A percentile compares a stretch with the other conserved stretches of the same genome.
phyloP scores from a whole-genome alignment of 1,140 invertebrate species.

The Atta colombica region DNA sequence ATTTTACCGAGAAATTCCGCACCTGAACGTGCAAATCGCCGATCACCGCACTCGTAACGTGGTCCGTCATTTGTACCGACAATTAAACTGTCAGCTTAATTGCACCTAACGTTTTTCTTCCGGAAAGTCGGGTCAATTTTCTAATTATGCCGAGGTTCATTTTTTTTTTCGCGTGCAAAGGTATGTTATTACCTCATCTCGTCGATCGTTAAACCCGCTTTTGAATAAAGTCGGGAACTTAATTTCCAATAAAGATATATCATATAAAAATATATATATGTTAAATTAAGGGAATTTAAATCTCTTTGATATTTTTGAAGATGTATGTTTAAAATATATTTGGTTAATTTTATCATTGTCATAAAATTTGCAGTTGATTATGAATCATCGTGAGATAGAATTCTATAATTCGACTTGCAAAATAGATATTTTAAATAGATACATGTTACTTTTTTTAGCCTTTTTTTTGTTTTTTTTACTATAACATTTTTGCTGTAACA shows the following conservation, averaged over 20 bases:
- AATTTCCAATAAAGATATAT: neutral
- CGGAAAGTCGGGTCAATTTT: slow-evolving; percentile 38
- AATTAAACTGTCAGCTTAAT: slow-evolving; percentile 52
- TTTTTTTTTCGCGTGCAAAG: slow-evolving; percentile 30
- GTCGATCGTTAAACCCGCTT: slow-evolving; percentile 7
- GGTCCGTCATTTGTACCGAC: slow-evolving; percentile 44
- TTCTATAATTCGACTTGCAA: neutral
- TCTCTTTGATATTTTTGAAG: neutral
- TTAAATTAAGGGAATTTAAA: slow-evolving; percentile 7
- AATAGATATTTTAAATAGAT: neutral
- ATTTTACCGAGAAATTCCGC: slow-evolving; percentile 47
- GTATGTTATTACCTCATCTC: slow-evolving; percentile 2
- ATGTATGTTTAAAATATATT: neutral
- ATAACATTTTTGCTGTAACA: neutral
- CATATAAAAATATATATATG: neutral
- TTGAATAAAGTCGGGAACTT: slow-evolving; percentile 13
- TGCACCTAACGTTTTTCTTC: slow-evolving; percentile 51
- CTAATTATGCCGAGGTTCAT: slow-evolving; percentile 32
- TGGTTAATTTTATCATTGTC: neutral
- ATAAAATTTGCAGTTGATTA: neutral
- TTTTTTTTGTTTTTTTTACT: no score
- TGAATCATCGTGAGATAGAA: neutral
- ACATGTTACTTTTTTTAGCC: neutral
- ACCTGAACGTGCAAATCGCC: slow-evolving; percentile 18
- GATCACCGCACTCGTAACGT: slow-evolving; percentile 31